A percentile compares a stretch with the other conserved stretches of the same genome.
Conservation (phyloP, 2,113 vertebrate genomes). For the Puffinus mauretanicus region DNA sequence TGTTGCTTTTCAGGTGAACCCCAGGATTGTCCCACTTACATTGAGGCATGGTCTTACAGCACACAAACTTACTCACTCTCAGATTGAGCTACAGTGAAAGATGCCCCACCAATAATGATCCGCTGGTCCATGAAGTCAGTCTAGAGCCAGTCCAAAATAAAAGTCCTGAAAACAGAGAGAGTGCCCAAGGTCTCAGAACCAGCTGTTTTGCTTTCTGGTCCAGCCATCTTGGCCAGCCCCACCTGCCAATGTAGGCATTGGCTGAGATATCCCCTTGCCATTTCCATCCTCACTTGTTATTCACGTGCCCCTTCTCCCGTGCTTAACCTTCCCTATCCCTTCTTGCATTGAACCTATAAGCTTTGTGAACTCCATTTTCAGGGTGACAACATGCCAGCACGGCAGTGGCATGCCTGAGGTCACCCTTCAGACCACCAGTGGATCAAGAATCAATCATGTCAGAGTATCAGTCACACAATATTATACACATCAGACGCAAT, state of each 20-base stretch:
- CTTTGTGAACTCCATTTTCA: background rate
- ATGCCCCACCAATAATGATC: background rate
- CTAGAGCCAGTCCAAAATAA: background rate
- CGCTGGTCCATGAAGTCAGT: background rate
- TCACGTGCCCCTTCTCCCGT: fast-evolving
- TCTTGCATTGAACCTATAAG: background rate
- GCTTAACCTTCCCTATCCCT: background rate
- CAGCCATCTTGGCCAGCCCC: background rate
- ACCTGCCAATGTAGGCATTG: background rate
- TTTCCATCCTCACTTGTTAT: background rate
- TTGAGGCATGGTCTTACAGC: background rate
- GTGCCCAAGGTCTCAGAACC: background rate
- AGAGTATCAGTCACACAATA: background rate
- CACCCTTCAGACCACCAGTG: background rate
- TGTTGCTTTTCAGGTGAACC: background rate
- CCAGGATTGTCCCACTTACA: background rate
- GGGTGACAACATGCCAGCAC: background rate
- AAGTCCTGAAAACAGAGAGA: background rate
- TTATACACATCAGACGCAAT: background rate
- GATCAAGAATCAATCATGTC: background rate
- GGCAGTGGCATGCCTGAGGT: background rate
- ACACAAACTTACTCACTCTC: background rate
- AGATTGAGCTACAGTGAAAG: background rate
- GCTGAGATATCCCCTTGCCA: background rate
- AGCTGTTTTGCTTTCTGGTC: background rate